phyloP scores from a whole-genome alignment of 2,888 invertebrate genomes.

The Idaea dimidiata region DNA sequence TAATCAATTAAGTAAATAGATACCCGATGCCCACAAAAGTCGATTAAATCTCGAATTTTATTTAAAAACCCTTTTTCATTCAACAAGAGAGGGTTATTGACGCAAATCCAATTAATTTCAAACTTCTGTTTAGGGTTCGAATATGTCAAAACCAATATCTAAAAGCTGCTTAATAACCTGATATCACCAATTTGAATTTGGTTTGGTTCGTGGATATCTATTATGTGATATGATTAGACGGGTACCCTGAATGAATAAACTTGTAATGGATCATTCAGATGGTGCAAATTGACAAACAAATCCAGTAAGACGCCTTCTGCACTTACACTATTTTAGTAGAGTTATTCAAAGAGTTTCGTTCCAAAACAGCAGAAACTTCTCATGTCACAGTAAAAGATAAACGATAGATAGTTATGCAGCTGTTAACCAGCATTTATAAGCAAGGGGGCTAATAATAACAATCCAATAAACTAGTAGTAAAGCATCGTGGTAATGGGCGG shows the following conservation, averaged over 20 bases:
- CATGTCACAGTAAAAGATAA: too few species aligned
- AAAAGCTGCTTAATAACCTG: constrained; percentile 1
- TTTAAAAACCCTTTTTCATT: not conserved
- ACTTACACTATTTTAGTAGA: too few species aligned
- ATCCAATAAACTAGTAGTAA: too few species aligned
- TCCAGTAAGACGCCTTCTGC: too few species aligned
- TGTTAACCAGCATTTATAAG: too few species aligned
- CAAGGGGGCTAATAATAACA: too few species aligned
- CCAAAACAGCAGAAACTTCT: too few species aligned
- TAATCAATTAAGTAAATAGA: not conserved
- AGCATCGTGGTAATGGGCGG: too few species aligned
- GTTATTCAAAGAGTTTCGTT: too few species aligned
- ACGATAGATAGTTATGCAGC: too few species aligned
- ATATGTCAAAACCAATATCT: constrained; percentile 7
- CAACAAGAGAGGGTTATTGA: not conserved
- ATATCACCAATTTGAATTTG: not conserved
- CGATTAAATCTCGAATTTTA: not conserved
- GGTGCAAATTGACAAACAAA: too few species aligned
- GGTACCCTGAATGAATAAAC: not conserved
- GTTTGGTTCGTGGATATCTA: not conserved
- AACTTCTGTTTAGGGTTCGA: constrained; percentile 2
- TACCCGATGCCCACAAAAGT: not conserved
- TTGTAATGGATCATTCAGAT: not conserved
- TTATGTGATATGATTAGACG: not conserved
- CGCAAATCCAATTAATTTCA: constrained; percentile 4